Evolutionary conservation across 2,113 vertebrate genomes (phyloP), one percentile per base, ranked within the genome.

Genomic region (Tupaia chinensis): DNA sequence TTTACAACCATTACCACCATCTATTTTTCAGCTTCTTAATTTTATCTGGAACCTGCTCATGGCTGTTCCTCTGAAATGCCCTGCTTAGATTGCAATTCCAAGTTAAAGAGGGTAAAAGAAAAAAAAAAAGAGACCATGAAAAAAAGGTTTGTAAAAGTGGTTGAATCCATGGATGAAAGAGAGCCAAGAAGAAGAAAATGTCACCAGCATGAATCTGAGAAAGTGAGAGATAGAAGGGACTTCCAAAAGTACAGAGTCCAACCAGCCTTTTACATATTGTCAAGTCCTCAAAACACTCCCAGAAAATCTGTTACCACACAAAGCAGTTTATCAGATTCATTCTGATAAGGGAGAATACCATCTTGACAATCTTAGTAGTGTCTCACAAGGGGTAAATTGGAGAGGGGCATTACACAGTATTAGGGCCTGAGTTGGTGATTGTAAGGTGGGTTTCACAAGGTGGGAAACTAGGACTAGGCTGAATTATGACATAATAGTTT

Each of bases 181-280:
- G 7, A 93, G 70, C 74, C 76, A 87, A 92, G 23, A 73, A 89
- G 77, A 83, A 76, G 56, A 79, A 97, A 97, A 97, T 92, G 87
- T 93, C 95, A 93, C 29, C 53, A 86, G 27, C 58, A 72, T 79
- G 60, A 93, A 94, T 93, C 19, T 70, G 44, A 92, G 61, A 66
- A 87, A 69, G 32, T 94, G 76, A 89, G 70, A 80, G 74, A 69
- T 54, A 89, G 93, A 93, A 44, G 29, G 34, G 11, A 90, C 70
- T 88, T 91, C 77, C 72, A 89, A 86, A 58, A 80, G 53, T 54
- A 72, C 2, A 29, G 29, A 27, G 16, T 93, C 70, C 61, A 96
- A 85, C 7, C 23, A 56, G 53, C 15, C 9, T 93, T 89, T 96
- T 72, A 58, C 65, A 86, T 89, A 88, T 78, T 96, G 56, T 89